Evolutionary conservation across 2,113 vertebrate genomes (phyloP).

Genomic region (Asarcornis scutulata): DNA sequence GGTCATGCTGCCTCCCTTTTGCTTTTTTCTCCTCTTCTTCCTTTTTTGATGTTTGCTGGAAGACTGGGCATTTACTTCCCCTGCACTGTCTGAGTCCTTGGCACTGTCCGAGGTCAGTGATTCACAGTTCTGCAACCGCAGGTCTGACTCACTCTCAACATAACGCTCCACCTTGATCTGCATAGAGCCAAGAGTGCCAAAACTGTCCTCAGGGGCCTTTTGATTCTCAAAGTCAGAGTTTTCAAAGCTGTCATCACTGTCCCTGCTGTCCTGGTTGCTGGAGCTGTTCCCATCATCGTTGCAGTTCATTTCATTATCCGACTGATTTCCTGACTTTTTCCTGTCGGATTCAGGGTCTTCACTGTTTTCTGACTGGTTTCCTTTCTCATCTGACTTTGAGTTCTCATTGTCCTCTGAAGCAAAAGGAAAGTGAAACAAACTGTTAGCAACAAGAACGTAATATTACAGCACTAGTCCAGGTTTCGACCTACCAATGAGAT

Average conservation of each 20-base stretch:
- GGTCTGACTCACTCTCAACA: constrained; percentile 89
- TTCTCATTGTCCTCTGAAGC: constrained; percentile 90
- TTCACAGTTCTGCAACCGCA: constrained; percentile 83
- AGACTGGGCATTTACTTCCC: constrained; percentile 79
- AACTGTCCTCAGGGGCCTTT: constrained; percentile 83
- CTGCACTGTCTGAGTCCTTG: constrained; percentile 85
- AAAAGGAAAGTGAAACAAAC: constrained; percentile 58
- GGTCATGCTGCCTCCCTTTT: constrained; percentile 88
- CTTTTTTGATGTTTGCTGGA: constrained; percentile 88
- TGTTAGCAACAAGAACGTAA: constrained; percentile 19
- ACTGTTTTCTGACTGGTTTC: constrained; percentile 91
- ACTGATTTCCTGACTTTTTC: constrained; percentile 87
- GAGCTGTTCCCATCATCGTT: constrained; percentile 94
- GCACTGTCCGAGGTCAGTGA: constrained; percentile 86
- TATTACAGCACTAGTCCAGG: not conserved
- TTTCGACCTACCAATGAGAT: not conserved
- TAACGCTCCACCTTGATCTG: constrained; percentile 98
- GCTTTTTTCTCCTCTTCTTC: constrained; percentile 95
- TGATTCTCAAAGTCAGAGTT: constrained; percentile 91
- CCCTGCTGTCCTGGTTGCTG: constrained; percentile 95
- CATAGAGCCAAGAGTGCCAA: constrained; percentile 87
- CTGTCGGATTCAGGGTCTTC: constrained; percentile 90
- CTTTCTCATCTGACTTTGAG: constrained; percentile 92
- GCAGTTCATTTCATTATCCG: constrained; percentile 92
- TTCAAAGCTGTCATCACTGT: constrained; percentile 96